Base-by-base conservation (phyloP, 92 coral and sea anemone genomes). In the Isaurus tuberculatus region DNA sequence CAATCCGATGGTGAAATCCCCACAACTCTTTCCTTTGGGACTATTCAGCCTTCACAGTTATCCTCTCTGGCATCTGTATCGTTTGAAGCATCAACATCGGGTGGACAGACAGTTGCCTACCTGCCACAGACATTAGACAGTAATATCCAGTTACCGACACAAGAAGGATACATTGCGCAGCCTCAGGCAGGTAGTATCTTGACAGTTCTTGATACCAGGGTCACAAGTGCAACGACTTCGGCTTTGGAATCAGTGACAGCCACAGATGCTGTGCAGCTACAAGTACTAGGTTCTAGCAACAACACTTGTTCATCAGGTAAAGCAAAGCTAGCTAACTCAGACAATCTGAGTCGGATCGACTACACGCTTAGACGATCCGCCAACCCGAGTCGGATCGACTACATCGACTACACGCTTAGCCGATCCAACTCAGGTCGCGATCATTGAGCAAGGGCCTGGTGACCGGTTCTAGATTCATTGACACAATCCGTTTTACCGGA, bases 21-120 rank as follows among this genome's bases (percentile, higher is more conserved):
- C 16, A 89, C 91, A 23, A 89, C 97, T 20, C 94, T 93, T 58
- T 87, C 97, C 8, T 68, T 91, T 60, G 88, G 92, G 36, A 79
- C 89, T 68, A 91, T 90, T 11, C 92, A 92, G n/a, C 81, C 97
- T 10, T 93, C 97, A 16, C 97, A 93, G 69, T 70, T 93, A 83
- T 88, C 94, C 28, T 91, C 86, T 75, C 73, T 93, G 64, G 89
- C 92, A 51, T 89, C 89, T 0, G 87, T 90, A 17, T 86, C 94
- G 13, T 67, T 93, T 20, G 95, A 92, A 15, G 64, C 97, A 10
- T 37, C 87, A 7, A 64, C 83, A 8, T 46, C 93, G 2, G 91
- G 94, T n/a, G 68, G 88, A 34, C 94, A 89, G 73, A 89, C 97
- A 78, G 93, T 93, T 3, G 63, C 92, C 10, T 89, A 91, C 43